Evolutionary conservation across 2,797 vertebrate genomes (phyloP).

Genomic region (Novumbra hubbsi): DNA sequence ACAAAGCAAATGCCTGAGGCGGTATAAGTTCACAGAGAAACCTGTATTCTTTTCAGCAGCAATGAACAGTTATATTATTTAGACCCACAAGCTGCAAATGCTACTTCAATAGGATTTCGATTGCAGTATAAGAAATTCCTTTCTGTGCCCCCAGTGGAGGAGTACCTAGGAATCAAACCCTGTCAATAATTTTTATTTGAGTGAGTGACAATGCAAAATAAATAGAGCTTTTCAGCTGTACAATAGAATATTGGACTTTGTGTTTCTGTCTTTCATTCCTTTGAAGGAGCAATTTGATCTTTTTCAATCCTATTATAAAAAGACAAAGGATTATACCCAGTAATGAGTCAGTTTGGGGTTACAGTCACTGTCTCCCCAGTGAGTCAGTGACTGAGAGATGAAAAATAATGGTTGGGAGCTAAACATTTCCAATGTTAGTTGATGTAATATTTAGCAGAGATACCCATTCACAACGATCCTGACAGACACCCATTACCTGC

Average conservation of each 20-base stretch:
- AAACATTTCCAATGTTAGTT: conserved; percentile 16
- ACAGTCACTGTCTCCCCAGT: background rate
- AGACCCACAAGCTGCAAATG: background rate
- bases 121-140: background rate
- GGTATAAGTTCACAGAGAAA: background rate
- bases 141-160: background rate
- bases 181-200: background rate
- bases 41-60: background rate
- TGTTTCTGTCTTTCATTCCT: background rate
- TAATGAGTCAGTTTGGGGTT: background rate
- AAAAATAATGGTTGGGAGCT: conserved; percentile 19
- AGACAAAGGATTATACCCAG: background rate
- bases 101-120: background rate
- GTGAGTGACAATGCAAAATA: background rate
- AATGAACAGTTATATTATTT: background rate
- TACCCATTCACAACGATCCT: background rate
- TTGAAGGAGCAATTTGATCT: background rate
- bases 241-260: background rate
- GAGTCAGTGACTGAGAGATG: background rate
- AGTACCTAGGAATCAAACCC: background rate
- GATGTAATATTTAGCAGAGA: conserved; percentile 12
- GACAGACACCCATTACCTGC: conserved; percentile 1
- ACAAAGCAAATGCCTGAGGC: conserved; percentile 20
- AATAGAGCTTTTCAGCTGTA: background rate
- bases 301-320: background rate